Base-by-base conservation (phyloP, 2,113 vertebrate genomes). In the Lutjanus erythropterus region DNA sequence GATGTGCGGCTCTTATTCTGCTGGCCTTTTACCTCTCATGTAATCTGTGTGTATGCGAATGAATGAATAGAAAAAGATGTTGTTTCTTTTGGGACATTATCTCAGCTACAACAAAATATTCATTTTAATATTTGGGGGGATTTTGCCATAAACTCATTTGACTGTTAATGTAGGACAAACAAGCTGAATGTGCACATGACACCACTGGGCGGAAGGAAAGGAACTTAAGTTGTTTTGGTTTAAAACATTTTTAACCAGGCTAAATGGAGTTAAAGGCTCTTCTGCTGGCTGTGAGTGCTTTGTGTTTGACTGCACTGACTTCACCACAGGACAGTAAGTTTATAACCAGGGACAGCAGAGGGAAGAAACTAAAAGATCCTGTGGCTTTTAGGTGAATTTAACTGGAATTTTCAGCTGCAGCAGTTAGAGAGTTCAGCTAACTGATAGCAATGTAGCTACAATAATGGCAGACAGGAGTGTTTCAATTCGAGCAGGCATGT, bases 161-260 rank as follows among this genome's bases (percentile, higher is more conserved):
- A 59, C 19, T 11, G 37, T 64, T 39, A 31, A 64, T 14, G 41
- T 55, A 14, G 18, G 2, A 9, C 60, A 21, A 55, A 49, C 6
- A 8, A 33, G 19, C 16, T 42, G 5, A 33, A 74, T 31, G 31
- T 61, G 16, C 50, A 18, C 0, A 1, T 85, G 78, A 84, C 74
- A 80, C 84, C 88, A 84, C 2, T 25, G 1, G 0, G 19, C 9
- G 9, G 16, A 69, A 47, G 21, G 2, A 66, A 33, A 6, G n/a
- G n/a, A n/a, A n/a, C n/a, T n/a, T 35, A 41, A 0, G 19, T 59
- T 31, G 74, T 81, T 85, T 75, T 72, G 70, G 71, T 81, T 16
- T 15, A 14, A 42, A 16, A 39, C 9, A 10, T 39, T 9, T 2
- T 0, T n/a, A n/a, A n/a, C n/a, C n/a, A n/a, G n/a, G n/a, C 7